These are phyloP conservation scores for Epirrhoe alternata DNA, from an alignment of 2,888 invertebrate species.

Conservation along the genomic window DNA sequence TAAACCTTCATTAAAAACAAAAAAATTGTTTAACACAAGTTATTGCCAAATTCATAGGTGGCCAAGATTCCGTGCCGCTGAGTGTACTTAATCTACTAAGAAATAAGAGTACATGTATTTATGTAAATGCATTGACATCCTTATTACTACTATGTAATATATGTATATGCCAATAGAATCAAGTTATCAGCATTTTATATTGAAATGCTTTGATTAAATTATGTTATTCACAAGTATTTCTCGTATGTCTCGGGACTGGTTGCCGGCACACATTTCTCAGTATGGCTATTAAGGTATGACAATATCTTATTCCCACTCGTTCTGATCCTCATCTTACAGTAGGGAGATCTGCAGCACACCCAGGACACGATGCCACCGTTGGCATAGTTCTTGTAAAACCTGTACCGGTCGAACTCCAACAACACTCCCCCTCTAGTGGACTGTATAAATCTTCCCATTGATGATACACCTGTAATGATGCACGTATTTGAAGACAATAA, in stretches of 20 bases:
- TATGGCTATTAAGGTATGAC: conserved; percentile 23
- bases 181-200: no score
- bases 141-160: no score
- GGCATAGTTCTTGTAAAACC: conserved; percentile 51
- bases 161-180: no score
- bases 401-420: conserved; percentile 41
- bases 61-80: no score
- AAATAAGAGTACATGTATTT: no score
- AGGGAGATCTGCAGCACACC: conserved; percentile 31
- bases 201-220: no score
- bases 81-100: no score
- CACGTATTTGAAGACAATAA: not conserved
- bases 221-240: no score
- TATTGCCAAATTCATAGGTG: no score
- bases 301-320: conserved; percentile 41
- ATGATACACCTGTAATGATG: conserved; percentile 22
- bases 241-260: not conserved
- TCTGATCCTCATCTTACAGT: conserved; percentile 44
- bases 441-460: conserved; percentile 38
- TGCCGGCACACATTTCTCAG: conserved; percentile 22
- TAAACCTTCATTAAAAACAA: no score
- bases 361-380: conserved; percentile 27
- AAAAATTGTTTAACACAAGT: no score
- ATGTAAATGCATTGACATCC: no score
- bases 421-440: conserved; percentile 46